phyloP scores from a whole-genome alignment of 1,140 invertebrate genomes.

The Zaprionus ornatus region DNA sequence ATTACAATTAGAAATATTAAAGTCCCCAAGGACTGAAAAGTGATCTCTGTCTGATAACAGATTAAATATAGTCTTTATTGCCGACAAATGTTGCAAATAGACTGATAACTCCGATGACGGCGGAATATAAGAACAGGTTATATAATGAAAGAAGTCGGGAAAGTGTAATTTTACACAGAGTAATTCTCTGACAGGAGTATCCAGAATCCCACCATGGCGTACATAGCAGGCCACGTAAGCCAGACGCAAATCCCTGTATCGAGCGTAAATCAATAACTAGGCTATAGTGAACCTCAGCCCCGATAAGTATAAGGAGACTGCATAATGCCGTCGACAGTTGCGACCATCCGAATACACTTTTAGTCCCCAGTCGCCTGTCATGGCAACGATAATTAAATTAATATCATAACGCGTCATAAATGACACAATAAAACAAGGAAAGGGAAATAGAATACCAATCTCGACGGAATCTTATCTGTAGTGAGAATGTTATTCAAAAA shows the following conservation, averaged over 20 bases:
- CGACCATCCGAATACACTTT: slow-evolving; percentile 90
- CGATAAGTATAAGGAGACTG: slow-evolving; percentile 88
- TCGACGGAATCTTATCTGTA: slow-evolving; percentile 85
- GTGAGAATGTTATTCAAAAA: slow-evolving; percentile 23
- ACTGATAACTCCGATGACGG: too few relatives aligned
- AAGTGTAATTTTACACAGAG: too few relatives aligned
- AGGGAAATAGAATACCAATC: slow-evolving; percentile 88
- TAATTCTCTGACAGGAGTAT: slow-evolving; percentile 91
- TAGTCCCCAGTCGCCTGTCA: slow-evolving; percentile 88
- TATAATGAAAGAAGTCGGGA: too few relatives aligned
- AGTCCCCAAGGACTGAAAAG: too few relatives aligned
- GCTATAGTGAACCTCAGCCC: slow-evolving; percentile 87
- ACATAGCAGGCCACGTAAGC: slow-evolving; percentile 94
- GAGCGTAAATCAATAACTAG: slow-evolving; percentile 87
- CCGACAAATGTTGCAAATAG: too few relatives aligned
- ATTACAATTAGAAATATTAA: too few relatives aligned
- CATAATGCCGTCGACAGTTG: slow-evolving; percentile 88
- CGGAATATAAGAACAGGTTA: too few relatives aligned
- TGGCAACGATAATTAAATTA: slow-evolving; percentile 89
- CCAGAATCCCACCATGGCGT: slow-evolving; percentile 93
- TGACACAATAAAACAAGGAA: slow-evolving; percentile 89
- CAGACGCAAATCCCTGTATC: slow-evolving; percentile 88
- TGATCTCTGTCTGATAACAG: too few relatives aligned
- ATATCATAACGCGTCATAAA: slow-evolving; percentile 92
- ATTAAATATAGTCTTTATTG: too few relatives aligned